These are phyloP conservation scores for Cacoxenus indagator DNA, from an alignment of 2,888 invertebrate genomes.

Conservation along the genomic window DNA sequence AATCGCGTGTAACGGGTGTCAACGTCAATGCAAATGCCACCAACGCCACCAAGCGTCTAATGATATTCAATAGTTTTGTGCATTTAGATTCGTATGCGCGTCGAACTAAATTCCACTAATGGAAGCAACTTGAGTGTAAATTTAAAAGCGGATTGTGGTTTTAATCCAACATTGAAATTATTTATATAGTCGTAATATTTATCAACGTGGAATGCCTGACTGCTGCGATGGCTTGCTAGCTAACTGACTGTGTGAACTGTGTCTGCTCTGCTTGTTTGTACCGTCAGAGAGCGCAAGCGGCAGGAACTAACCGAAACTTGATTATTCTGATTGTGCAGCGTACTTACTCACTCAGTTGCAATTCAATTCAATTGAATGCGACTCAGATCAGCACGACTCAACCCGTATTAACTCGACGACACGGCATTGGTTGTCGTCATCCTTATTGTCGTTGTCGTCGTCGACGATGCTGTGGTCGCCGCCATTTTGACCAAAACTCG, in stretches of 20 bases:
- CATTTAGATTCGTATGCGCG: background rate
- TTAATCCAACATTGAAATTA: slow-evolving; percentile 57
- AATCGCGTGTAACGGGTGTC: background rate
- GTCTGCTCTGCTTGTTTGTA: slow-evolving; percentile 22
- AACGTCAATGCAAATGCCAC: background rate
- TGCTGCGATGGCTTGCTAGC: background rate
- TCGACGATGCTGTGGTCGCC: slow-evolving; percentile 8
- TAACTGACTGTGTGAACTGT: slow-evolving; percentile 7
- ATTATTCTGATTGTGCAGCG: slow-evolving; percentile 18
- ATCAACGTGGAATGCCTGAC: slow-evolving; percentile 15
- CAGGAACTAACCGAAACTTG: background rate
- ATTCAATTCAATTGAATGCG: background rate
- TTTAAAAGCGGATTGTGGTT: slow-evolving; percentile 61
- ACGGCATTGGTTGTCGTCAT: slow-evolving; percentile 27
- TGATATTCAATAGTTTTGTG: slow-evolving; percentile 57
- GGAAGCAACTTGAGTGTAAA: slow-evolving; percentile 61
- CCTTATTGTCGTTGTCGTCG: slow-evolving; percentile 17
- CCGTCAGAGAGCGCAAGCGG: too few relatives aligned
- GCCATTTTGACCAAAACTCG: background rate
- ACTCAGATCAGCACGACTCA: background rate
- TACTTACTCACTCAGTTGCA: background rate
- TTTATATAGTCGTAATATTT: slow-evolving; percentile 57
- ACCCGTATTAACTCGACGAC: background rate
- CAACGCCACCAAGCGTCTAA: slow-evolving; percentile 40
- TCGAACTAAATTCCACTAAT: slow-evolving; percentile 50